Evolutionary conservation across 1,140 invertebrate species (phyloP), one percentile per base, ranked within the genome.

Genomic region (Battus philenor): DNA sequence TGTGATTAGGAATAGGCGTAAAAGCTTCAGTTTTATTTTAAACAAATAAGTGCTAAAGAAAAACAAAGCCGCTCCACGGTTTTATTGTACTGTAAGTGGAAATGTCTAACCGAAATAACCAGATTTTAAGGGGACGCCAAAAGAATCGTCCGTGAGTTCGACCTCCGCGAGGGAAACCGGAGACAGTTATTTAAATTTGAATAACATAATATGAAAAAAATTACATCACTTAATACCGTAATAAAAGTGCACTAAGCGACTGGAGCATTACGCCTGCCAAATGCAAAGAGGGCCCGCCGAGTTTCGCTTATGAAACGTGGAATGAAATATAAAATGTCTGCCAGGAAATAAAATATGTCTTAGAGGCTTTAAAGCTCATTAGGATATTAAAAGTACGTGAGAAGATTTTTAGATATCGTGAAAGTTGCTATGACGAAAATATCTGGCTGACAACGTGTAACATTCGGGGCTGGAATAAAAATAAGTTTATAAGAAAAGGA

Each of bases 161-260:
- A 82, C 68, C 75, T 79, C 53, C 59, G 61, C 66, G 59, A 69
- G 75, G 78, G 77, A 76, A 82, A 79, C 69, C 70, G 77, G 69
- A 87, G 86, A 86, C 81, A 85, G 79, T 87, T 87, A 87, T 86
- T 87, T 87, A 87, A 87, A 87, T 87, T 87, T 87, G 84, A 87
- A 87, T 87, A 86, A 86, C 84, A 87, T 87, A 80, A 87, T 86
- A 86, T 84, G 84, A 75, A 86, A 87, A 86, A 87, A 87, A 87
- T 87, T 87, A 87, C 86, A 86, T 87, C 86, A 87, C 81, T 87
- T 87, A 87, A 86, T 87, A 81, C 86, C 81, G 68, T 80, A 87
- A 87, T 87, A 87, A 87, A 87, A 87, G 81, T 87, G 82, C 80
- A 83, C 79, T 85, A 84, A 86, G 84, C 84, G 84, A 82, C 69